Conservation (phyloP, 1,140 invertebrate species). For the Ectropis grisescens region DNA sequence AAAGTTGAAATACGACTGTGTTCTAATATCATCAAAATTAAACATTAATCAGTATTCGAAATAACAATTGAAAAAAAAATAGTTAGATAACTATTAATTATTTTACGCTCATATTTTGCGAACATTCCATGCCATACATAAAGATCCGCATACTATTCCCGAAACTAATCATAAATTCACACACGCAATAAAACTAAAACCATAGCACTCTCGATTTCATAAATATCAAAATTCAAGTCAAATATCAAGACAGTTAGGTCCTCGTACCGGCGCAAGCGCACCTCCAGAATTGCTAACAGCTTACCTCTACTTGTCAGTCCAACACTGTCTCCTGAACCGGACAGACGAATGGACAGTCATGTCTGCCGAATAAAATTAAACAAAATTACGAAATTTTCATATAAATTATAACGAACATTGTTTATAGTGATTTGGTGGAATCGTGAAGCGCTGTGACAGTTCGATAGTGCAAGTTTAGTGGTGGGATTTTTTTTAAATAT, state of each 20-base stretch:
- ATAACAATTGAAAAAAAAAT: no score
- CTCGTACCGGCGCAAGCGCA: slow-evolving; percentile 31
- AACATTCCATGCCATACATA: no score
- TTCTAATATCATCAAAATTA: no score
- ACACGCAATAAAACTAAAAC: slow-evolving; percentile 4
- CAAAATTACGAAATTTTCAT: slow-evolving; percentile 17
- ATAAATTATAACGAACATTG: slow-evolving; percentile 18
- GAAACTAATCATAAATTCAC: no score
- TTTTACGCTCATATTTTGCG: no score
- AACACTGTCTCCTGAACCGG: slow-evolving; percentile 42
- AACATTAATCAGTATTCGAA: no score
- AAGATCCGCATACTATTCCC: no score
- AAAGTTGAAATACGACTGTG: no score
- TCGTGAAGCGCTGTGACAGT: no score
- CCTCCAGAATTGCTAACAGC: slow-evolving; percentile 35
- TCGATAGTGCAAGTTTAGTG: slow-evolving; percentile 25
- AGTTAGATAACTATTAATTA: no score
- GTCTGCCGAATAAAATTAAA: slow-evolving; percentile 30
- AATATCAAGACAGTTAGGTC: slow-evolving; percentile 58
- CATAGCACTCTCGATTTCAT: slow-evolving; percentile 58
- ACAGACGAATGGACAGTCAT: slow-evolving; percentile 52
- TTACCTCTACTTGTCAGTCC: slow-evolving; percentile 45
- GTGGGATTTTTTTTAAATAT: slow-evolving; percentile 17
- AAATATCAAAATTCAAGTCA: slow-evolving; percentile 48
- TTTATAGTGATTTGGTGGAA: no score